These are phyloP conservation scores for Erpobdella octoculata DNA, from an alignment of 2,888 invertebrate genomes.

Conservation along the genomic window DNA sequence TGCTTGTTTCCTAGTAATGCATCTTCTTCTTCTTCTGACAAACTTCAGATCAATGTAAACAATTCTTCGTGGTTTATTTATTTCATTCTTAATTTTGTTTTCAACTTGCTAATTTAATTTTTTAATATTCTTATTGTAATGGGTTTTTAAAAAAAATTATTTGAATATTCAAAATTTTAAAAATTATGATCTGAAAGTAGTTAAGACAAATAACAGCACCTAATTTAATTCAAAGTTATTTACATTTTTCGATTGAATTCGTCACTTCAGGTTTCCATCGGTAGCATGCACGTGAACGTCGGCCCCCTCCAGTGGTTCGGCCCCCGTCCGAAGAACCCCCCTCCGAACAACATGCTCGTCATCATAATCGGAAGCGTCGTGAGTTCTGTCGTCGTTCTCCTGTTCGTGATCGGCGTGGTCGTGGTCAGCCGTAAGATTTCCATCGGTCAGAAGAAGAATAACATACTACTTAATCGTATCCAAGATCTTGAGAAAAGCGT, in stretches of 20 bases:
- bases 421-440: neutral
- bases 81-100: too few species aligned
- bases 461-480: neutral
- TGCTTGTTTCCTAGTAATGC: neutral
- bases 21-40: neutral
- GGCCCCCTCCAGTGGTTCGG: neutral
- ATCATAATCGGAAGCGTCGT: conserved; percentile 7
- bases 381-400: neutral
- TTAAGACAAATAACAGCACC: too few species aligned
- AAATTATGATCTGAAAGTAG: too few species aligned
- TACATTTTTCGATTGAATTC: neutral
- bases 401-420: neutral
- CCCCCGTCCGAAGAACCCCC: neutral
- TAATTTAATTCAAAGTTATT: neutral
- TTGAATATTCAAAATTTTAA: too few species aligned
- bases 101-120: too few species aligned
- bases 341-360: neutral
- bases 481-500: conserved; percentile 14
- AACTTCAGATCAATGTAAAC: neutral
- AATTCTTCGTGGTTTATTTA: too few species aligned
- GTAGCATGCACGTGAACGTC: neutral
- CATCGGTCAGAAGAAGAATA: neutral
- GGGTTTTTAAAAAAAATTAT: too few species aligned
- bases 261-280: neutral
- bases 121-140: too few species aligned